These are phyloP conservation scores for Chrysocyon brachyurus DNA, from an alignment of 2,797 vertebrate genomes.

Conservation along the genomic window DNA sequence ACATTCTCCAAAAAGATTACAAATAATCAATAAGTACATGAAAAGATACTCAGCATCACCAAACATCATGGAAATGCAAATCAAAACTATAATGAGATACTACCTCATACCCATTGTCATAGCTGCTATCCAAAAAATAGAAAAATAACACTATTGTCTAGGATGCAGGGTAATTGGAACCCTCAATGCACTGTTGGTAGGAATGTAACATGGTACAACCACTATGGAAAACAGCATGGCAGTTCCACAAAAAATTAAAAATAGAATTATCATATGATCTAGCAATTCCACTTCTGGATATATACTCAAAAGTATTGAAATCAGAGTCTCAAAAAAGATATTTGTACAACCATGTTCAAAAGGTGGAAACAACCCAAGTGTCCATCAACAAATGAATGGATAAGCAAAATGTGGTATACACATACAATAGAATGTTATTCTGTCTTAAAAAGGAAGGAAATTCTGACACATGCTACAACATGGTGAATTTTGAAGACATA, in stretches of 20 bases:
- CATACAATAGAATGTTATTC: background rate
- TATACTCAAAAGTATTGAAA: background rate
- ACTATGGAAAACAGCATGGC: background rate
- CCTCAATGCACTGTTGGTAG: background rate
- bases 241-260: background rate
- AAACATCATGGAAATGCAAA: background rate
- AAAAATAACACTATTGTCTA: background rate
- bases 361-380: background rate
- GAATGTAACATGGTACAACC: background rate
- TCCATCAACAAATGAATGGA: background rate
- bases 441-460: background rate
- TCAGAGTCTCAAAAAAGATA: background rate
- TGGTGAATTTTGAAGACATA: background rate
- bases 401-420: background rate
- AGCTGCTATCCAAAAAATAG: background rate
- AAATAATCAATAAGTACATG: background rate
- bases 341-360: background rate
- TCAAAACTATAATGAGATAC: background rate
- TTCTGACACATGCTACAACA: background rate
- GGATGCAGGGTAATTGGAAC: background rate
- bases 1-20: background rate
- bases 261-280: background rate
- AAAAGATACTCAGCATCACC: background rate
- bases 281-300: background rate
- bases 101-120: background rate